A percentile compares a stretch with the other conserved stretches of the same genome.
Conservation (phyloP, 2,888 invertebrate species). For the Drosophila tripunctata region DNA sequence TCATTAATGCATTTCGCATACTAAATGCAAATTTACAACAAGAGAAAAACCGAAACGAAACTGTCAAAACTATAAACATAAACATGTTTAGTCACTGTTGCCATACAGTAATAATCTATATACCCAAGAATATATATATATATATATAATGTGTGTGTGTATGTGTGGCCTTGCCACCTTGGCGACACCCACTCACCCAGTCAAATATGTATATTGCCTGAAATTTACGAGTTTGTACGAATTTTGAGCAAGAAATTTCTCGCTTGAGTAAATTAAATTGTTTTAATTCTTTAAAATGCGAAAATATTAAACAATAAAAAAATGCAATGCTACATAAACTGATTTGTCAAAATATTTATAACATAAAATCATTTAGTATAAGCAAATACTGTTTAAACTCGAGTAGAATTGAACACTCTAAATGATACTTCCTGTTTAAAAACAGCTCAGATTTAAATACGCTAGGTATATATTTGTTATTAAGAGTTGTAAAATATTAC, state of each 20-base stretch:
- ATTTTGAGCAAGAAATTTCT: slow-evolving; percentile 13
- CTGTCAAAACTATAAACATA: slow-evolving; percentile 58
- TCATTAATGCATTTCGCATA: slow-evolving; percentile 57
- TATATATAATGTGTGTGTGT: slow-evolving; percentile 16
- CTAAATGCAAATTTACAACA: slow-evolving; percentile 37
- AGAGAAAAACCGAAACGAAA: slow-evolving; percentile 13
- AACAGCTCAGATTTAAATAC: neutral
- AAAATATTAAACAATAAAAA: slow-evolving; percentile 7
- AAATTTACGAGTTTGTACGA: slow-evolving; percentile 16
- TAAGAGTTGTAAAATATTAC: slow-evolving; percentile 51
- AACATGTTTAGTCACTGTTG: slow-evolving; percentile 55
- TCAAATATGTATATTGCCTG: slow-evolving; percentile 30
- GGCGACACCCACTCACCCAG: slow-evolving; percentile 64
- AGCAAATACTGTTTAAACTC: too few species aligned
- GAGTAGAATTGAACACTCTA: too few species aligned
- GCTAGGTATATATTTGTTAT: neutral
- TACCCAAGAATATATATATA: neutral
- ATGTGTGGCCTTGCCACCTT: slow-evolving; percentile 71
- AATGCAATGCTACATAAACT: neutral
- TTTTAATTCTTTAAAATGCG: slow-evolving; percentile 12
- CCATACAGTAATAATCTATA: slow-evolving; percentile 56
- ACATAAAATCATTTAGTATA: neutral
- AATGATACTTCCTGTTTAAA: neutral
- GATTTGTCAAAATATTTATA: neutral
- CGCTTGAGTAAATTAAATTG: slow-evolving; percentile 9